These are phyloP conservation scores for Nomada flava DNA, from an alignment of 2,888 invertebrate species.

Conservation along the genomic window DNA sequence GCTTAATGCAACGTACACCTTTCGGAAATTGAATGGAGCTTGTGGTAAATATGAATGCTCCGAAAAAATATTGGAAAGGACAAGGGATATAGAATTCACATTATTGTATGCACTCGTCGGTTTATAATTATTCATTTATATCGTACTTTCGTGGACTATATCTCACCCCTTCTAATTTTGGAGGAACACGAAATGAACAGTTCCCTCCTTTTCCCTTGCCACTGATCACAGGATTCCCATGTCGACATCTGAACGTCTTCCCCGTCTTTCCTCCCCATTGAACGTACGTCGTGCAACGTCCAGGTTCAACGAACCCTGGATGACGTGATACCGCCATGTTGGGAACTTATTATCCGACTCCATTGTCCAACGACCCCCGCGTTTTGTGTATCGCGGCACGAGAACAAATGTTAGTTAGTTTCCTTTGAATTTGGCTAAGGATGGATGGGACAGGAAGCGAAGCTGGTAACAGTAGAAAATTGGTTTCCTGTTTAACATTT, in stretches of 20 bases:
- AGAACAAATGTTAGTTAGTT: constrained; percentile 49
- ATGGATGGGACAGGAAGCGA: constrained; percentile 11
- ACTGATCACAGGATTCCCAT: constrained; percentile 6
- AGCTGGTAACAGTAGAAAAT: too few relatives aligned
- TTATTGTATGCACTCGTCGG: too few relatives aligned
- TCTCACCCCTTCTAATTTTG: too few relatives aligned
- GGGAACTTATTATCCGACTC: constrained; percentile 79
- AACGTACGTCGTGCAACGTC: constrained; percentile 51
- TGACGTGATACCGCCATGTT: constrained; percentile 75
- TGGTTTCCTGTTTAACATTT: too few relatives aligned
- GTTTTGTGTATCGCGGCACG: constrained; percentile 65
- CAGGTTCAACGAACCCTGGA: constrained; percentile 75
- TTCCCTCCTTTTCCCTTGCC: constrained; percentile 9
- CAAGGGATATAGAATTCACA: too few relatives aligned
- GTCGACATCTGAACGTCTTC: constrained; percentile 20
- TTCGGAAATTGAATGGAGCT: too few relatives aligned
- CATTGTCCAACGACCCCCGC: constrained; percentile 73
- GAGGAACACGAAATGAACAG: constrained; percentile 26
- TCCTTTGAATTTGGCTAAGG: constrained; percentile 55
- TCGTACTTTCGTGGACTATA: too few relatives aligned
- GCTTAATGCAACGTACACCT: too few relatives aligned
- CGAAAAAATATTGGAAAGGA: too few relatives aligned
- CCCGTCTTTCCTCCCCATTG: constrained; percentile 41
- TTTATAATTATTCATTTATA: too few relatives aligned
- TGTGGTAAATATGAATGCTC: too few relatives aligned